These are phyloP conservation scores for Aepyceros melampus DNA, from an alignment of 2,113 vertebrate genomes.

Conservation along the genomic window DNA sequence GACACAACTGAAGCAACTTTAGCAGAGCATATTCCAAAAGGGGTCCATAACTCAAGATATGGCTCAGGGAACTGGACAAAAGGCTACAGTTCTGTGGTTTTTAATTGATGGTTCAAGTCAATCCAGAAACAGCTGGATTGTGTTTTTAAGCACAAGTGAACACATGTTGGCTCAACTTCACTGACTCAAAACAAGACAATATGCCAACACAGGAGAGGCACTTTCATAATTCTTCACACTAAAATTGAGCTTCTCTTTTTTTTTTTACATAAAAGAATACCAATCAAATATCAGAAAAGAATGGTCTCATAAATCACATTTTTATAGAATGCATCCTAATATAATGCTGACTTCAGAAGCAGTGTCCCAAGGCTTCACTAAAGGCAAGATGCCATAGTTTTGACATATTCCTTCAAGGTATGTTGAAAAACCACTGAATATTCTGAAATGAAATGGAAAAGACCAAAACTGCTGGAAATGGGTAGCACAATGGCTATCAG, in stretches of 20 bases:
- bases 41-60: neutral
- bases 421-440: neutral
- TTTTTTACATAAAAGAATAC: neutral
- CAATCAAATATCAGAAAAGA: neutral
- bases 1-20: neutral
- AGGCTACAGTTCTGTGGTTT: neutral
- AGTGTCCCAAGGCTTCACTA: neutral
- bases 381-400: neutral
- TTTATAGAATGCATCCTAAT: neutral
- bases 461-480: neutral
- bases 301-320: conserved; percentile 3
- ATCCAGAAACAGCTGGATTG: neutral
- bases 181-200: neutral
- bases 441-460: conserved; percentile 4
- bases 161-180: neutral
- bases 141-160: neutral
- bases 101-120: neutral
- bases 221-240: neutral
- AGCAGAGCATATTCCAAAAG: neutral
- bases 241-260: neutral
- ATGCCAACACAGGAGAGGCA: neutral
- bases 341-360: neutral
- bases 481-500: neutral
- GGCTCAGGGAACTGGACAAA: neutral
- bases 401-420: neutral